Base-by-base conservation (phyloP, 2,888 invertebrate species). In the Meandrusa payeni region DNA sequence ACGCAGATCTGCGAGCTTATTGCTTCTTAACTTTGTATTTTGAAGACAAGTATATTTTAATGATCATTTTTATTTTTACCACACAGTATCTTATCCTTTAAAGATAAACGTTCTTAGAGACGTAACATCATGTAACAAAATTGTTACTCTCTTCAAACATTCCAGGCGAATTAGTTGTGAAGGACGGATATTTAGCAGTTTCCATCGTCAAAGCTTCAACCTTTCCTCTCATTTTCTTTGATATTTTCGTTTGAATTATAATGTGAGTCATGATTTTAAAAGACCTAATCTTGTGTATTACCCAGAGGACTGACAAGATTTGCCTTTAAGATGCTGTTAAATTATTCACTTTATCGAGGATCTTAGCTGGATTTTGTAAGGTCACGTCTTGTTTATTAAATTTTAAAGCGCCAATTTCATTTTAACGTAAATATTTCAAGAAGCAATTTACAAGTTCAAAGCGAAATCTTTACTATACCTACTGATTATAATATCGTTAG, bases 281-380 rank as follows among this genome's bases (percentile, higher is more conserved):
- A 37, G 17, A 43, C 31, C 31, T 37, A 20, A 37, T 43, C 26
- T 43, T 19, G 26, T 24, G 19, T 26, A 20, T 33, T 33, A 24
- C 37, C 20, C 31, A 11, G 9, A 31, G 20, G 31, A 33, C 32
- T 19, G 12, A 32, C 24, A 20, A 43, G 55, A 50, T 50, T 50
- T 43, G 43, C 48, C 42, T 47, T 49, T 26, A 39, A 55, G 60
- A 54, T 54, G 46, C 51, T 39, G 48, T 37, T 61, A 51, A 63
- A 57, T 55, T 55, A 63, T 61, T 60, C 57, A 57, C 10, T 43
- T 38, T 29, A 46, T 50, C 46, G 47, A n/a, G 31, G 28, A 44
- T 32, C 33, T 44, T 10, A 5, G 33, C 2, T 10, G 46, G 31
- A 13, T 23, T 42, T 44, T 31, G 39, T 24, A 37, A 43, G 28